Evolutionary conservation across 2,113 vertebrate species (phyloP), one percentile per base, ranked within the genome.

Genomic region (Cebidichthys violaceus): DNA sequence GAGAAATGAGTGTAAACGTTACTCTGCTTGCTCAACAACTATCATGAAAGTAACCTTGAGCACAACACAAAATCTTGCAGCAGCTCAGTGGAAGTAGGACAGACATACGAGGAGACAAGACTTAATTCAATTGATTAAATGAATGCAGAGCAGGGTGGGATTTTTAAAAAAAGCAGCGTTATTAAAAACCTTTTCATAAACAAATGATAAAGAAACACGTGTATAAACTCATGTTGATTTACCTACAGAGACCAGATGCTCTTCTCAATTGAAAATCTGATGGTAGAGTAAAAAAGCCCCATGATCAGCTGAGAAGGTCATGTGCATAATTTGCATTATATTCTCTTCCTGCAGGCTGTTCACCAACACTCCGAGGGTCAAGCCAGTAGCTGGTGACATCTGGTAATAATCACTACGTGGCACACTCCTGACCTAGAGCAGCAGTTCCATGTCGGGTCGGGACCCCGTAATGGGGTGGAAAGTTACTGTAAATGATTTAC

Each of bases 21-120:
- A n/a, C 52, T 70, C 57, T 79, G 82, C 82, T 80, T 68, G 81
- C 62, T 83, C 81, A 75, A 70, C 65, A 62, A 43, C 41, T 22
- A 74, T 55, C 61, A 75, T 75, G 57, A 80, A 80, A 75, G 70
- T 83, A 79, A 87, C 80, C 85, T 85, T 82, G 75, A 84, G 87
- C 59, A 13, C 37, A 37, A 39, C 37, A 81, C 61, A 68, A 41
- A 70, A 55, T 70, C 65, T n/a, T 45, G 54, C 33, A 81, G 57
- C 50, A 2, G 9, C 69, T 83, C 18, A 65, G 68, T 27, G 33
- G 74, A 72, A 59, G 72, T 1, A 54, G 70, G 14, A 55, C 22
- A 71, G 55, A 67, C 33, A 6, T 68, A 33, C 60, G 15, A 70
- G 50, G 66, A 73, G 10, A 82, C n/a, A 62, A 66, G 4, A 2